A percentile compares a stretch with the other conserved stretches of the same genome.
Evolutionary conservation across 2,113 vertebrate genomes (phyloP).

Genomic region (Quiscalus mexicanus): DNA sequence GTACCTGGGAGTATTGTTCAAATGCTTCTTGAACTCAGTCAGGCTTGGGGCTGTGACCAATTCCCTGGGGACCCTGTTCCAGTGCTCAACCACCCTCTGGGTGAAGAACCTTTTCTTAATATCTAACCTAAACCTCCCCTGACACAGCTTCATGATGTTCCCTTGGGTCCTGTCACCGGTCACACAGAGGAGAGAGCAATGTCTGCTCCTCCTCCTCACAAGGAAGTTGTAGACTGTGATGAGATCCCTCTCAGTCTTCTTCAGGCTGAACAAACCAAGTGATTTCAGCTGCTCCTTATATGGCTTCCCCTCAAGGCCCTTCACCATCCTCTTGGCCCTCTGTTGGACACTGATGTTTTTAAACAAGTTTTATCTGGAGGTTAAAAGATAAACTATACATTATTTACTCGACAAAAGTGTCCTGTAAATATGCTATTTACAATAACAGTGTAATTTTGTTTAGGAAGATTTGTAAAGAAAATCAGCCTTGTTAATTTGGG

Average conservation of each 20-base stretch:
- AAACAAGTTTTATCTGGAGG: not conserved
- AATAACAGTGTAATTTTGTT: not conserved
- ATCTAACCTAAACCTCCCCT: not conserved
- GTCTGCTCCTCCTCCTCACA: not conserved
- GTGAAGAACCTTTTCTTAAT: not conserved
- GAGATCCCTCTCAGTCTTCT: not conserved
- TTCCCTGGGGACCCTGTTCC: not conserved
- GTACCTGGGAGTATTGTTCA: not conserved
- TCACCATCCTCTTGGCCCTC: not conserved
- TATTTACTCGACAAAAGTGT: not conserved
- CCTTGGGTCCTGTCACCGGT: not conserved
- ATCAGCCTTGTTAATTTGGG: not conserved
- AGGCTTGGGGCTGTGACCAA: not conserved
- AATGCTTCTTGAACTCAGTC: not conserved
- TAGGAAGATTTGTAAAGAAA: not conserved
- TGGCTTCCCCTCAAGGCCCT: not conserved
- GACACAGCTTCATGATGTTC: not conserved
- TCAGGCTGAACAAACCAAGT: not conserved
- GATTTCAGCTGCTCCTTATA: not conserved
- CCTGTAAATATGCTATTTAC: not conserved
- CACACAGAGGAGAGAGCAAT: not conserved
- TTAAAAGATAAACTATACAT: not conserved
- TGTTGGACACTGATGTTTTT: not conserved
- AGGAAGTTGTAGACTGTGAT: not conserved
- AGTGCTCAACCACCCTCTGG: not conserved